A percentile compares a stretch with the other conserved stretches of the same genome.
These are phyloP conservation scores for Hycleus cichorii DNA, from an alignment of 1,140 invertebrate species.

Conservation along the genomic window DNA sequence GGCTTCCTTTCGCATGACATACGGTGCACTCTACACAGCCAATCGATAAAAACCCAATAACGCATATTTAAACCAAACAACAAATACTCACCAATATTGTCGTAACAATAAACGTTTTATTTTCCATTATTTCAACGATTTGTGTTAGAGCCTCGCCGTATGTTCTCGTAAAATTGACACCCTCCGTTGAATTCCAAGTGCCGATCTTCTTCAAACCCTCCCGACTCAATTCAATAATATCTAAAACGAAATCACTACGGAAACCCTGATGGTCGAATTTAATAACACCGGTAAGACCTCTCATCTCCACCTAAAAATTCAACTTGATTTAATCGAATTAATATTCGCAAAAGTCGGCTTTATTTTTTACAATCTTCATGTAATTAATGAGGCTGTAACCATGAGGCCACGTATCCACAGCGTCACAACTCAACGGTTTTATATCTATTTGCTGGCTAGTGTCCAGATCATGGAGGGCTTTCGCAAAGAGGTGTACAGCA, in stretches of 20 bases:
- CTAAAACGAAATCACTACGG: constrained; percentile 81
- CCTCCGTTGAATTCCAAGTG: constrained; percentile 80
- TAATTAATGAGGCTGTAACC: constrained; percentile 94
- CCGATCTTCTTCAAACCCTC: constrained; percentile 77
- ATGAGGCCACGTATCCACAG: constrained; percentile 85
- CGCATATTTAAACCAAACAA: background rate
- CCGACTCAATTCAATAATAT: constrained; percentile 81
- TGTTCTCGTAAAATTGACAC: constrained; percentile 84
- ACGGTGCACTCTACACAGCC: constrained; percentile 71
- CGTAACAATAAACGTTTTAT: constrained; percentile 87
- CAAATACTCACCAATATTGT: constrained; percentile 73
- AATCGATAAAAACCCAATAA: constrained; percentile 1
- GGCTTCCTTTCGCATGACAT: constrained; percentile 83
- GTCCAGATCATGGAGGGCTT: constrained; percentile 84
- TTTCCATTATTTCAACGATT: constrained; percentile 80
- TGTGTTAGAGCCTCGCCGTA: constrained; percentile 75
- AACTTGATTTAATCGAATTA: background rate
- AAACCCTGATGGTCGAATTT: constrained; percentile 93
- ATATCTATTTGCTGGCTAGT: constrained; percentile 84
- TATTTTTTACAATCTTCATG: constrained; percentile 83
- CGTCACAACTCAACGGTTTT: constrained; percentile 80
- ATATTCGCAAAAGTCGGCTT: background rate
- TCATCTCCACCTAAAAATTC: constrained; percentile 71
- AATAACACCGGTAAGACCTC: constrained; percentile 85
- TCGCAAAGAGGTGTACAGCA: constrained; percentile 89